Conservation (phyloP, 2,797 vertebrate species). For the Sebastes melanostomus region DNA sequence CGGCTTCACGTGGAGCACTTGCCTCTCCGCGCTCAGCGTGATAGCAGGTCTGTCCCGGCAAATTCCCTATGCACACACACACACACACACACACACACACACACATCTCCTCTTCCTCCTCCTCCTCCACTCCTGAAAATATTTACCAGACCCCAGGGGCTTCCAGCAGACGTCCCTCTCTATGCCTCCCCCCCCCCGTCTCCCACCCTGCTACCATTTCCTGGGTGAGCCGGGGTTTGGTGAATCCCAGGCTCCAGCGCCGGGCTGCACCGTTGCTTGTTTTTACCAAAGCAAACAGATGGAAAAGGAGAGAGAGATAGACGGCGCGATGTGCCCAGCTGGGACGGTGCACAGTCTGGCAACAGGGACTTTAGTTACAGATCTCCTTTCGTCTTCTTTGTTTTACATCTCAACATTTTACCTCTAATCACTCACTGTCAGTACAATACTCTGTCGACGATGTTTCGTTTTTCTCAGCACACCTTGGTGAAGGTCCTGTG, state of each 20-base stretch:
- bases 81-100: slow-evolving; percentile 7
- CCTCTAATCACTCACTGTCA: slow-evolving; percentile 27
- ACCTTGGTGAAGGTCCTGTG: neutral
- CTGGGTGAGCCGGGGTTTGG: slow-evolving; percentile 40
- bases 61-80: slow-evolving; percentile 3
- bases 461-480: slow-evolving; percentile 19
- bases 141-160: slow-evolving; percentile 68
- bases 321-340: neutral
- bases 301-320: slow-evolving; percentile 22
- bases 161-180: slow-evolving; percentile 42
- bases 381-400: slow-evolving; percentile 11
- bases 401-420: slow-evolving; percentile 41
- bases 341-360: slow-evolving; percentile 3
- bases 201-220: slow-evolving; percentile 9
- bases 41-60: slow-evolving; percentile 51
- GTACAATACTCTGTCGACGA: slow-evolving; percentile 1
- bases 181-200: neutral
- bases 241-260: slow-evolving; percentile 46
- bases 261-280: slow-evolving; percentile 34
- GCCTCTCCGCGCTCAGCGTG: slow-evolving; percentile 66
- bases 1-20: slow-evolving; percentile 69
- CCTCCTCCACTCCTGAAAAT: slow-evolving; percentile 54
- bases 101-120: neutral
- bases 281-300: slow-evolving; percentile 55
- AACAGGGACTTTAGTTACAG: slow-evolving; percentile 19